Evolutionary conservation across 2,888 invertebrate genomes (phyloP), one percentile per base, ranked within the genome.

Genomic region (Augochlorella aurata): DNA sequence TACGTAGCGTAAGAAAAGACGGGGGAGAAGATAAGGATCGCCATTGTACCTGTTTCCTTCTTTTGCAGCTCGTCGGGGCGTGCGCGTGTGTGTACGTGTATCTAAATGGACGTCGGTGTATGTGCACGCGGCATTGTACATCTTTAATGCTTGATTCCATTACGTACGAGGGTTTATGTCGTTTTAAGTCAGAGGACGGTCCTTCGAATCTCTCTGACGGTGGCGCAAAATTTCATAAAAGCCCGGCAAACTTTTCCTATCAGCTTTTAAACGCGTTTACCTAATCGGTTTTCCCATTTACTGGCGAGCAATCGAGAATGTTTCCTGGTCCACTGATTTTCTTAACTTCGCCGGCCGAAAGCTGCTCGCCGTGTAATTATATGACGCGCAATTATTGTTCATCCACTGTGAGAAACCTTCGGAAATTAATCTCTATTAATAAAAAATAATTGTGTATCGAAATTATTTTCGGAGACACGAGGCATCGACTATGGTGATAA

Each of bases 81-180:
- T 65, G 38, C 9, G 16, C 24, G 61, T 8, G 21, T 24, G 58
- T 58, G 58, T 58, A 38, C 29, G 29, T 18, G 29, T 29, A 18
- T 38, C 29, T 12, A 63, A 29, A 29, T 38, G 18, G 9, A 16
- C 18, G 16, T 18, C 14, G 16, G 49, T 54, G n/a, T 18, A 24
- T n/a, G 65, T 24, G 66, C 16, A n/a, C 47, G 21, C 14, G 10
- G 66, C 10, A 67, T 66, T 76, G 24, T 68, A 38, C 29, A 67
- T 45, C 47, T 63, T 63, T 63, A 63, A 63, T 63, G 38, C 61
- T 38, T 63, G 61, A 63, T 68, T 47, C 68, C 61, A 75, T 75
- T 68, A 75, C 44, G 9, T 14, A 45, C 18, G 5, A 63, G 16
- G 44, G n/a, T 70, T 74, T n/a, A 50, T 50, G 9, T n/a, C 44